Evolutionary conservation across 2,888 invertebrate genomes (phyloP), one percentile per base, ranked within the genome.

Genomic region (Eustalomyia histrio): DNA sequence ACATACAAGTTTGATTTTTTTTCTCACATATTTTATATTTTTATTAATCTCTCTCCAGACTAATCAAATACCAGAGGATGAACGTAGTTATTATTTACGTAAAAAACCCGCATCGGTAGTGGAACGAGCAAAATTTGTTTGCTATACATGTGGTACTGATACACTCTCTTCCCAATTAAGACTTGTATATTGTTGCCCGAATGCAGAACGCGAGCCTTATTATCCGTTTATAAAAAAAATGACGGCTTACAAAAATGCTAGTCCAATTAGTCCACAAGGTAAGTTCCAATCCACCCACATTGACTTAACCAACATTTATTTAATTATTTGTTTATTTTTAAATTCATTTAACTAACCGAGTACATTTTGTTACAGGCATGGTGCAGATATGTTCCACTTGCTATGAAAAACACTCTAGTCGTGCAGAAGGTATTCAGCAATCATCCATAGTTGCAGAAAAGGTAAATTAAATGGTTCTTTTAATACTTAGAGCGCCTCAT

Each of bases 201-300:
- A 96, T 91, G 94, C 95, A 0, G 96, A 96, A 88, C 92, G 95
- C 76, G 97, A 97, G 90, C 96, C 97, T 68, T 97, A 95, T 91
- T 97, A 96, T 91, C 97, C 97, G 14, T 97, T 97, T 90, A 95
- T 98, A 79, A 95, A 95, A 87, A 93, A 94, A 85, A 91, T 97
- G 87, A 94, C 94, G 90, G 94, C 95, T 78, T 95, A 95, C 83
- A 93, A 94, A 68, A 97, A 97, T 86, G 95, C 97, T 87, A 95
- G 96, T 91, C 96, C 97, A 50, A 95, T 97, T 86, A 96, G 96
- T 91, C 95, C 96, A 78, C 95, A 97, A 92, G 97, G 96, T 91
- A 90, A 89, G 86, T 85, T 47, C n/a, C 29, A 39, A 18, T 61
- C 3, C 18, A 24, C n/a, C n/a, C n/a, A n/a, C n/a, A n/a, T n/a